A percentile compares a stretch with the other conserved stretches of the same genome.
Evolutionary conservation across 1,140 invertebrate species (phyloP).

Genomic region (Octopus sinensis): DNA sequence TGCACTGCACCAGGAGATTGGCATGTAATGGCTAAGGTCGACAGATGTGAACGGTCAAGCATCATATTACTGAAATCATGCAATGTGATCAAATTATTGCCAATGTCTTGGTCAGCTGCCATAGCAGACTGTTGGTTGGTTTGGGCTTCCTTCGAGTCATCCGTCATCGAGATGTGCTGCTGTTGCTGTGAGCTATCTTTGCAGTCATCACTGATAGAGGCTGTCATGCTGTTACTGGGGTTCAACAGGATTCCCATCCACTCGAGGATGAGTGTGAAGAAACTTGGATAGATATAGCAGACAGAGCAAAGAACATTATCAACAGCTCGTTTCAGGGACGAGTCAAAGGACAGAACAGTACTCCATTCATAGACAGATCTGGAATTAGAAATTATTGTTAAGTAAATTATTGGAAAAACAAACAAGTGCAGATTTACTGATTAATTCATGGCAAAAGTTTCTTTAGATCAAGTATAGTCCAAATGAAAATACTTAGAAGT

Average conservation of each 20-base stretch:
- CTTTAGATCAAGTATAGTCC: no score
- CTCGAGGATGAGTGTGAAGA: constrained; percentile 72
- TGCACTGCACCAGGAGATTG: constrained; percentile 73
- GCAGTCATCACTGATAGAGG: constrained; percentile 63
- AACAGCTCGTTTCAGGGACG: constrained; percentile 72
- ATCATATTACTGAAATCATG: constrained; percentile 45
- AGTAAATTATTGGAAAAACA: neutral
- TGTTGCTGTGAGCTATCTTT: constrained; percentile 62
- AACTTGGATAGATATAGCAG: constrained; percentile 75
- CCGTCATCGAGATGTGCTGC: constrained; percentile 33
- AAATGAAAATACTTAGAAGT: no score
- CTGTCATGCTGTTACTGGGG: constrained; percentile 59
- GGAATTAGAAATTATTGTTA: constrained; percentile 34
- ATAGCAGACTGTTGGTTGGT: constrained; percentile 22
- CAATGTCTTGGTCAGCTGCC: neutral
- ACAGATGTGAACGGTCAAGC: constrained; percentile 65
- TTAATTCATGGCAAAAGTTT: no score
- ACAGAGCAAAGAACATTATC: constrained; percentile 78
- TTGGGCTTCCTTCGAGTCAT: constrained; percentile 47
- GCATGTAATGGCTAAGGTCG: constrained; percentile 72
- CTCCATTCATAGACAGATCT: constrained; percentile 76
- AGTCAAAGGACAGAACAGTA: constrained; percentile 64
- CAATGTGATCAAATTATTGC: constrained; percentile 25
- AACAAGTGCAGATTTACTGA: neutral
- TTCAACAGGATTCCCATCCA: constrained; percentile 68